Base-by-base conservation (phyloP, 2,113 vertebrate genomes). In the Myotis davidii region DNA sequence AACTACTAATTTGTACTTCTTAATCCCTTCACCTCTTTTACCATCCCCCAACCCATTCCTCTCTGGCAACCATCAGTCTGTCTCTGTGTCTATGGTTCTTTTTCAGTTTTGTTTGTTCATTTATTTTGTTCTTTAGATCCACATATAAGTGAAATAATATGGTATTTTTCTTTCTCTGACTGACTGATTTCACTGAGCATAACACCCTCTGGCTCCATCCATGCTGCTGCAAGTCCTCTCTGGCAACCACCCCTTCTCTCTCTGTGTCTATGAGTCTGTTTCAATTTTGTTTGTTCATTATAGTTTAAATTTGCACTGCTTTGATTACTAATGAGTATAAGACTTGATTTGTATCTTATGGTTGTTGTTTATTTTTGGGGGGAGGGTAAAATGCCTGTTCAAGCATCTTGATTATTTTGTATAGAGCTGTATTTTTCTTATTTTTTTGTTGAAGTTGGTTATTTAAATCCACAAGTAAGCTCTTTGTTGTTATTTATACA, bases 361-460 rank as follows among this genome's bases (percentile, higher is more conserved):
- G 32, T 18, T 91, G 10, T 27, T 27, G 23, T 61, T 27, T 27
- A 12, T 25, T 50, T 67, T 85, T 16, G 13, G 61, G 61, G 29
- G 12, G 12, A 65, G 61, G 29, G 1, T 85, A 29, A 88, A 88
- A 7, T 76, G 5, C 67, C 1, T 12, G 2, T 56, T 90, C 34
- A 85, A 18, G 29, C 65, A 7, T 93, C 25, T 88, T 93, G 48
- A 65, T 13, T 6, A 8, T 54, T 77, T 81, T 91, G 32, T 87
- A 32, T 6, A 79, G 34, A 25, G 3, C 13, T 90, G 17, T 54
- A 25, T 81, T 95, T 76, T 74, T 61, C 39, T 54, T 54, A 59
- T 34, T 72, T 18, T 48, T 85, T 65, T 97, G 27, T 95, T 32
- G 54, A 29, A 54, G 21, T 92, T 86, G 56, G n/a, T 87, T 64